Percentiles rank a stretch among this genome's conserved stretches.
Conservation (phyloP, 2,113 vertebrate species). For the Hippocampus mohnikei region DNA sequence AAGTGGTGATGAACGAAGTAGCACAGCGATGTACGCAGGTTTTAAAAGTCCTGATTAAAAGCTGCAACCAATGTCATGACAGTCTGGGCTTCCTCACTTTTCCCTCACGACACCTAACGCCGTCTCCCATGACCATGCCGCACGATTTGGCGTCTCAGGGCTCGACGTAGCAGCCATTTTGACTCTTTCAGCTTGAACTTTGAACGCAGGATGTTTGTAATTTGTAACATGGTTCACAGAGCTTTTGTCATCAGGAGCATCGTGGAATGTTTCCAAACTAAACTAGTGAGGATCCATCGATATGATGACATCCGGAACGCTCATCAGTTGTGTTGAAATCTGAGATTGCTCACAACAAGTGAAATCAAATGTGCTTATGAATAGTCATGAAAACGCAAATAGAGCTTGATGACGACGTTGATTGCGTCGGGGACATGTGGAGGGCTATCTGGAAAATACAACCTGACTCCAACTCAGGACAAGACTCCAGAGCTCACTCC, state of each 20-base stretch:
- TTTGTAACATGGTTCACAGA: no score
- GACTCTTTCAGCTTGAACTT: background rate
- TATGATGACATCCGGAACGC: background rate
- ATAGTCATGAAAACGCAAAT: slow-evolving; percentile 53
- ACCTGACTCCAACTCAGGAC: slow-evolving; percentile 52
- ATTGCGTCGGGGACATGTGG: background rate
- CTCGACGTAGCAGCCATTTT: background rate
- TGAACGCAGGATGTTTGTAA: background rate
- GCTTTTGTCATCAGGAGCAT: no score
- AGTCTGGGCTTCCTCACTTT: background rate
- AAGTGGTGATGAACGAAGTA: background rate
- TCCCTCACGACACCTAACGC: no score
- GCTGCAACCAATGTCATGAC: background rate
- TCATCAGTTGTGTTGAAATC: background rate
- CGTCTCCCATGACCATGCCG: background rate
- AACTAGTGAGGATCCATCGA: background rate
- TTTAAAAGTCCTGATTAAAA: background rate
- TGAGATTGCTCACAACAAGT: slow-evolving; percentile 4
- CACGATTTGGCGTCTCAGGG: background rate
- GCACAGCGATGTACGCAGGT: background rate
- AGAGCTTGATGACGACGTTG: slow-evolving; percentile 21
- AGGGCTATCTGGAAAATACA: slow-evolving; percentile 23
- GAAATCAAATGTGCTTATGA: slow-evolving; percentile 27
- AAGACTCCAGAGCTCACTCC: slow-evolving; percentile 40
- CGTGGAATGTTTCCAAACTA: no score